These are phyloP conservation scores for Hephaestus fuliginosus DNA, from an alignment of 2,797 vertebrate species.

Conservation along the genomic window DNA sequence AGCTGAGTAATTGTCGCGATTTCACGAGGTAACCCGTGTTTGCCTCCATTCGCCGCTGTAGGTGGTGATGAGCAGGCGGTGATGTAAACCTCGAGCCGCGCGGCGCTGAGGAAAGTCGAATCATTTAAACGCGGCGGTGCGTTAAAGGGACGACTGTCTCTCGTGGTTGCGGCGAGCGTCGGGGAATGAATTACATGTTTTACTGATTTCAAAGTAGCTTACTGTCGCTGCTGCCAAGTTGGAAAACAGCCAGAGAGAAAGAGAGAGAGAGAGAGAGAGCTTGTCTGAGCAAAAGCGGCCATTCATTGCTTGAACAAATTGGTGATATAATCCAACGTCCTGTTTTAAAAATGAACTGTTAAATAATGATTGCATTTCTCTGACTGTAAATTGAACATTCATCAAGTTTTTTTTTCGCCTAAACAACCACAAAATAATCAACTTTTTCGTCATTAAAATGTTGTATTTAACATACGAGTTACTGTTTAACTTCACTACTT, in stretches of 20 bases:
- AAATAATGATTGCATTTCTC: not conserved
- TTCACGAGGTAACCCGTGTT: conserved; percentile 24
- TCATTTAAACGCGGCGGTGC: conserved; percentile 23
- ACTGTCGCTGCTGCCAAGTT: conserved; percentile 69
- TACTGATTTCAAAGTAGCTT: conserved; percentile 75
- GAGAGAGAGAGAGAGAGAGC: conserved; percentile 47
- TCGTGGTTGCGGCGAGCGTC: conserved; percentile 43
- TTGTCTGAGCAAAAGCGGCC: conserved; percentile 50
- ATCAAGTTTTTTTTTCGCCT: not conserved
- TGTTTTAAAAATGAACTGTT: conserved; percentile 36
- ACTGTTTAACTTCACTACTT: not conserved
- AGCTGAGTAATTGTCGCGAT: conserved; percentile 21
- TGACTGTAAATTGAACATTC: not conserved
- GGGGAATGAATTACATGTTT: conserved; percentile 74
- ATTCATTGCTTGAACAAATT: conserved; percentile 69
- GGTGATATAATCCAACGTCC: conserved; percentile 59
- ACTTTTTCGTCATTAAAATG: not conserved
- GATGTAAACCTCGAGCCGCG: conserved; percentile 25
- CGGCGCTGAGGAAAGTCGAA: conserved; percentile 8
- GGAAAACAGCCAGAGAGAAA: conserved; percentile 59
- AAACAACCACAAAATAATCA: not conserved
- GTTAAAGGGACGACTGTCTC: conserved; percentile 49
- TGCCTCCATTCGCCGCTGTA: conserved; percentile 9
- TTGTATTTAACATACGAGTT: not conserved
- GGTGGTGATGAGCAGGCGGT: conserved; percentile 31